Base-by-base conservation (phyloP, 2,888 invertebrate genomes). In the Acanthococcus lagerstroemiae region DNA sequence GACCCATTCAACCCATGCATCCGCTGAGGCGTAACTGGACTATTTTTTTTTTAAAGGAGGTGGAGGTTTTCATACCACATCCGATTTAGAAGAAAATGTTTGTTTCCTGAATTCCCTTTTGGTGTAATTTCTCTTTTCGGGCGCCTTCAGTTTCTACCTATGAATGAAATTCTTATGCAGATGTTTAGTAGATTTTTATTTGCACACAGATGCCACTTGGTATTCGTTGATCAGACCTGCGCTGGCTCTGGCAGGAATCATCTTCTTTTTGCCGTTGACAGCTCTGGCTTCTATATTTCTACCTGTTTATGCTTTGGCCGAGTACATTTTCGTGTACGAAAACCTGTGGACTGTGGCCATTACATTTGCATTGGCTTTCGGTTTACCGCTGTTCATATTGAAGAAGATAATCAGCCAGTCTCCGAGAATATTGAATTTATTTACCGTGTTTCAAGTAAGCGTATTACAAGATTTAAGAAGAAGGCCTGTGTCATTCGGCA, bases 171-270 rank as follows among this genome's bases (percentile, higher is more conserved):
- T 22, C 30, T 24, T 9, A 26, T 19, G n/a, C 19, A 45, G 4
- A 25, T 12, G n/a, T 55, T n/a, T n/a, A n/a, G n/a, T n/a, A n/a
- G n/a, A n/a, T n/a, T n/a, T n/a, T n/a, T n/a, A n/a, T n/a, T n/a
- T n/a, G n/a, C n/a, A n/a, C 44, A 9, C 61, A 72, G 72, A 71
- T 56, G 72, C 72, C 15, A 72, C 72, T 4, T 71, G 70, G 69
- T 90, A 88, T 72, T 88, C 90, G 0, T 77, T 90, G 12, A 82
- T 90, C 45, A 79, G 90, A 22, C 88, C 88, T 0, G 85, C 88
- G 0, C 76, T 90, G 2, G 89, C 87, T 0, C 73, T 90, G 7
- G 88, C 88, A 0, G 89, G 90, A 19, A 81, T 88, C 37, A 84
- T 90, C n/a, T 75, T 90, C 0, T 90, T 90, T 71, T 74, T 91